Evolutionary conservation across 92 coral and sea anemone genomes (phyloP).

Genomic region (Parazoanthus atlanticus): DNA sequence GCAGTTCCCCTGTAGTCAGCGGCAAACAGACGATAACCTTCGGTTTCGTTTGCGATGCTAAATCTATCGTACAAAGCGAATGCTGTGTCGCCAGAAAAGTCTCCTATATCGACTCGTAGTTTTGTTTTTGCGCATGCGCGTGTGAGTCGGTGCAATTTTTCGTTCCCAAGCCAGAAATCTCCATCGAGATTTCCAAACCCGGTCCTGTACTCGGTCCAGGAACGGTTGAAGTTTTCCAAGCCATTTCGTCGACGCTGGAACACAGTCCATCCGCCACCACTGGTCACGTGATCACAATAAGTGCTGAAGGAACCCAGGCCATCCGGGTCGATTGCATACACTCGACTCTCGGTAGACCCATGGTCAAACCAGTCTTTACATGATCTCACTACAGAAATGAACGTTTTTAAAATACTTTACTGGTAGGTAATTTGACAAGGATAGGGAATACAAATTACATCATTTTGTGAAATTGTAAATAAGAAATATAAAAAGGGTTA

Average conservation of each 20-base stretch:
- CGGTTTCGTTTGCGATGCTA: conserved; percentile 15
- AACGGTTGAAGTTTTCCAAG: conserved; percentile 21
- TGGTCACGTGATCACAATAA: conserved; percentile 41
- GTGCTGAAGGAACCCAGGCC: conserved; percentile 6
- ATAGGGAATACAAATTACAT: no score
- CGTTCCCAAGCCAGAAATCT: conserved; percentile 55
- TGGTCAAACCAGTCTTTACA: conserved; percentile 31
- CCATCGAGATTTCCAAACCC: conserved; percentile 35
- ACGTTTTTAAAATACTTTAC: neutral
- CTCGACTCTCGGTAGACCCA: conserved; percentile 5
- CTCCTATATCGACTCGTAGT: conserved; percentile 32
- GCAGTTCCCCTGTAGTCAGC: conserved; percentile 34
- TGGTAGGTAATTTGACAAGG: neutral
- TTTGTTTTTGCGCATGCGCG: neutral
- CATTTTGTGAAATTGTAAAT: no score
- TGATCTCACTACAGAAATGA: neutral
- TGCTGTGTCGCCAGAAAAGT: neutral
- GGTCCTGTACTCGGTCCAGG: conserved; percentile 22
- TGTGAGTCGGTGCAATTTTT: conserved; percentile 25
- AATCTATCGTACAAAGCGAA: conserved; percentile 17
- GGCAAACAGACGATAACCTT: conserved; percentile 24
- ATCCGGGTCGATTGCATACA: conserved; percentile 25
- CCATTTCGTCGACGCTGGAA: conserved; percentile 33
- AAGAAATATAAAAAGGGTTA: no score
- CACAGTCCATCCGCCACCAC: conserved; percentile 48